These are phyloP conservation scores for Agrochola lychnidis DNA, from an alignment of 2,888 invertebrate genomes.

Conservation along the genomic window DNA sequence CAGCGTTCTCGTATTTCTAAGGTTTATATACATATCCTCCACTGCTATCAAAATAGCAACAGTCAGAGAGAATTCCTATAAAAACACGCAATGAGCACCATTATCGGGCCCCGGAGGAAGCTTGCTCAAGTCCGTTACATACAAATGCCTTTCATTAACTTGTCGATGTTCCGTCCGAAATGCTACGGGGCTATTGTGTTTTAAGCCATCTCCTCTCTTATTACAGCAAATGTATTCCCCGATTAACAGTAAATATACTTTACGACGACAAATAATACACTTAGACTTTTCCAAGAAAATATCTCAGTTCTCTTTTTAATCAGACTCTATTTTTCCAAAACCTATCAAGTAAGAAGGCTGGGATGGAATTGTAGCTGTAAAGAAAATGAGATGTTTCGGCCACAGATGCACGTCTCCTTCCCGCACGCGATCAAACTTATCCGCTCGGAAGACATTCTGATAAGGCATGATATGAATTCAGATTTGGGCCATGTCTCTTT, in stretches of 20 bases:
- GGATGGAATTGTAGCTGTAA: slow-evolving; percentile 75
- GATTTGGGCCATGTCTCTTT: slow-evolving; percentile 76
- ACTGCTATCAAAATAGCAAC: slow-evolving; percentile 53
- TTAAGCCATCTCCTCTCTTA: slow-evolving; percentile 76
- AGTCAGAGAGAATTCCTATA: slow-evolving; percentile 69
- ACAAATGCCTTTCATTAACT: slow-evolving; percentile 90
- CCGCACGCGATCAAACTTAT: slow-evolving; percentile 74
- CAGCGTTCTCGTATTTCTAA: not conserved
- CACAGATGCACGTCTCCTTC: slow-evolving; percentile 76
- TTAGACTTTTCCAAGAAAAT: slow-evolving; percentile 37
- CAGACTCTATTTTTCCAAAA: slow-evolving; percentile 71
- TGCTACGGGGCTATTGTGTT: slow-evolving; percentile 79
- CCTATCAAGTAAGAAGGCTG: slow-evolving; percentile 66
- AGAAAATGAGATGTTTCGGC: slow-evolving; percentile 79
- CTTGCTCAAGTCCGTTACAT: slow-evolving; percentile 88
- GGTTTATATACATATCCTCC: slow-evolving; percentile 17
- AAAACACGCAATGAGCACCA: slow-evolving; percentile 78
- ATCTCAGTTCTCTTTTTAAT: slow-evolving; percentile 67
- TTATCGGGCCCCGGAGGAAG: slow-evolving; percentile 86
- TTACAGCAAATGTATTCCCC: slow-evolving; percentile 68
- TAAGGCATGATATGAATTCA: slow-evolving; percentile 81
- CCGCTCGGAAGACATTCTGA: slow-evolving; percentile 78
- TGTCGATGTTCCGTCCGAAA: slow-evolving; percentile 85
- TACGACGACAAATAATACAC: slow-evolving; percentile 60
- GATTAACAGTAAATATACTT: slow-evolving; percentile 68